phyloP scores from a whole-genome alignment of 23 tunicate species.

The Botrylloides violaceus region DNA sequence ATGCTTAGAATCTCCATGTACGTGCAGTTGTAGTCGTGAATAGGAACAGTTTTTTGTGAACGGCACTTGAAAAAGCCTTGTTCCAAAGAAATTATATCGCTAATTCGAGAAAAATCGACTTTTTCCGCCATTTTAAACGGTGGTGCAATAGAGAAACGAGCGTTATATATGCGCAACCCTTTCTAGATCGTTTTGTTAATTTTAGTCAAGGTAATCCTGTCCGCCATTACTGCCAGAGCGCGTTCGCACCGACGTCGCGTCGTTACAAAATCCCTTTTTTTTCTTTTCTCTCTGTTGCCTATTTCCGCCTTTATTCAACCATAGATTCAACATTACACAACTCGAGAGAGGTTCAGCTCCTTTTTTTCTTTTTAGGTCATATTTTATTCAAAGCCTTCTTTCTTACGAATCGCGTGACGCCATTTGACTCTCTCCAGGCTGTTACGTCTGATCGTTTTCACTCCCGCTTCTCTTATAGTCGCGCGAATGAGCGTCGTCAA shows the following conservation, averaged over 20 bases:
- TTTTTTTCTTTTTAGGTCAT: constrained; percentile 18
- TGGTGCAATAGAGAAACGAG: no score
- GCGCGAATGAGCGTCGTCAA: background rate
- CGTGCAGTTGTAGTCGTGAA: no score
- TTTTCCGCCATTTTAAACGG: constrained; percentile 2
- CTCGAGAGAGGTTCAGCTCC: constrained; percentile 6
- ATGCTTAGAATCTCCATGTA: no score
- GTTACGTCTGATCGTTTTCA: constrained; percentile 13
- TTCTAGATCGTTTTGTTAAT: no score
- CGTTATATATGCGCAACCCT: no score
- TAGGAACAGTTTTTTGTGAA: no score
- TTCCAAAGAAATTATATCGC: no score
- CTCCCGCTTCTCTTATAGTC: constrained; percentile 9
- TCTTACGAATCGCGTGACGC: constrained; percentile 20
- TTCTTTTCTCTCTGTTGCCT: constrained; percentile 24
- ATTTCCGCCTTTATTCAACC: constrained; percentile 26
- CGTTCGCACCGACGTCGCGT: background rate
- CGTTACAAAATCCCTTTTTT: constrained; percentile 1
- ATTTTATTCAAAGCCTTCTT: constrained; percentile 26
- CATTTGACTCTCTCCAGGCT: constrained; percentile 4
- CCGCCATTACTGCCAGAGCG: constrained; percentile 1
- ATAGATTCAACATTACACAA: background rate
- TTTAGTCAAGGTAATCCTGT: background rate
- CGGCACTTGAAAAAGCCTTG: no score
- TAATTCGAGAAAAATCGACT: no score